Evolutionary conservation across 2,113 vertebrate genomes (phyloP), one percentile per base, ranked within the genome.

Genomic region (Elgaria multicarinata): DNA sequence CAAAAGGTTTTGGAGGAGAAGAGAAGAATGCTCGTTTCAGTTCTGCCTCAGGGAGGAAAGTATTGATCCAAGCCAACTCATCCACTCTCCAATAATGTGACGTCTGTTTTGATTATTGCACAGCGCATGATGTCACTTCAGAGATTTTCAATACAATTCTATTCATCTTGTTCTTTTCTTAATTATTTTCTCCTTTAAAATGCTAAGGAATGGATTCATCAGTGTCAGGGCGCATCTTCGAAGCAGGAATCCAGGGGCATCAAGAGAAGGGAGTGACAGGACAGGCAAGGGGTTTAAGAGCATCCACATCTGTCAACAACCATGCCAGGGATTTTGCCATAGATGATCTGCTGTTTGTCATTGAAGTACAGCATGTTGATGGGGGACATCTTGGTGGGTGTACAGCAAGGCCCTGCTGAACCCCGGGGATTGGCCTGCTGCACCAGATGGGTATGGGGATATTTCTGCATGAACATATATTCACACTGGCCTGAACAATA

Each of bases 331-430:
- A 99, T 99, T 97, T 99, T 99, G 93, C 99, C 99, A 31, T 99
- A 99, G 96, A 99, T 99, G 94, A 99, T 99, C 95, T 99, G 98
- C 97, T 99, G 98, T 96, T 99, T 99, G 97, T 99, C 99, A 91
- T 99, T 99, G 97, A 99, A 99, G 97, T 99, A 99, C 89, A 99
- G 98, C 99, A 99, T 99, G 97, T 99, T 99, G 97, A 99, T 99
- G 85, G 99, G 99, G 66, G 99, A 99, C 99, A 99, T 99, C 98
- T 99, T 99, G 96, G 99, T 99, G 28, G 99, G 99, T 26, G 99
- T 99, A 92, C 99, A 99, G 98, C 99, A 99, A 80, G 99, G 99
- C 89, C 99, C 99, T 0, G 99, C 99, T 0, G 99, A 99, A 93
- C 99, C 99, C 53, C 98, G 96, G 6, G 99, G 99, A 92, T 99